These are phyloP conservation scores for Cricetomys ansorgei DNA, from an alignment of 2,113 vertebrate species.

Conservation along the genomic window DNA sequence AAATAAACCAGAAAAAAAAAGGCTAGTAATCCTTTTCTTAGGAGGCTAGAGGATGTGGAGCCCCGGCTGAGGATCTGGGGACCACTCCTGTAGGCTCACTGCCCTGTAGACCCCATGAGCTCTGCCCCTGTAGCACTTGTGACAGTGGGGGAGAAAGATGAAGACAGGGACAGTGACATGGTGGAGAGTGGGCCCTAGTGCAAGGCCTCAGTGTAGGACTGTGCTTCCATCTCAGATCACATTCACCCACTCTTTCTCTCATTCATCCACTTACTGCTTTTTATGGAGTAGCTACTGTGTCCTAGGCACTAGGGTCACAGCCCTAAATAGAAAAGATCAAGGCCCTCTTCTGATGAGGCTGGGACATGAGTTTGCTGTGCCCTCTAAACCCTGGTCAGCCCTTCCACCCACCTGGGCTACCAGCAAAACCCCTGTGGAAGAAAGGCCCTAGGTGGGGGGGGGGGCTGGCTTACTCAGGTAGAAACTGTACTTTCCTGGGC, in stretches of 20 bases:
- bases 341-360: background rate
- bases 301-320: background rate
- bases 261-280: background rate
- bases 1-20: background rate
- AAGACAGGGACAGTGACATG: background rate
- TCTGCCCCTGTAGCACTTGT: no score
- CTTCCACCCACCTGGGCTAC: background rate
- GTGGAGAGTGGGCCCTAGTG: background rate
- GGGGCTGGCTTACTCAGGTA: background rate
- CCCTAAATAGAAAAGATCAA: background rate
- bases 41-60: background rate
- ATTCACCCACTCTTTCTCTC: background rate
- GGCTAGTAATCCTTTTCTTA: background rate
- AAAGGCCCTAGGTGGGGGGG: background rate
- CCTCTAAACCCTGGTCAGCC: background rate
- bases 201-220: background rate
- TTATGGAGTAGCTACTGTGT: background rate
- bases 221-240: background rate
- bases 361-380: background rate
- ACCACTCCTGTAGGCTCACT: background rate
- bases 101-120: background rate
- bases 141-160: background rate
- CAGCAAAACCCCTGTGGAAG: background rate
- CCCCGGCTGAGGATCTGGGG: background rate
- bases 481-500: background rate